Evolutionary conservation across 1,140 invertebrate genomes (phyloP).

Genomic region (Uloborus diversus): DNA sequence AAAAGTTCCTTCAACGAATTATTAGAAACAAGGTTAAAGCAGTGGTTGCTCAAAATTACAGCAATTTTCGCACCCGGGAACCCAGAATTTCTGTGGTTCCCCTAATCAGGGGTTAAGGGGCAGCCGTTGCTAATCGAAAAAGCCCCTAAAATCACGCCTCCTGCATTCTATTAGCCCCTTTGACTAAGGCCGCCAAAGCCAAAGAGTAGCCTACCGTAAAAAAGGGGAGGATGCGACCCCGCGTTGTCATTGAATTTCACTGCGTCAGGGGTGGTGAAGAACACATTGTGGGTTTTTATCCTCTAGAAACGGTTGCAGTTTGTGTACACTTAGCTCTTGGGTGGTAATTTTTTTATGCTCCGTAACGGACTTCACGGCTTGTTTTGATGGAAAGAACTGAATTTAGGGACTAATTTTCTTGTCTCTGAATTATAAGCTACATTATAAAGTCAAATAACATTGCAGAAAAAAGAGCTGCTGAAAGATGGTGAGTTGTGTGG

Average conservation of each 20-base stretch:
- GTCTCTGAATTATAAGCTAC: no score
- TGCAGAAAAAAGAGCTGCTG: no score
- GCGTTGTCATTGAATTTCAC: conserved; percentile 23
- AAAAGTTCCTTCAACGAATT: no score
- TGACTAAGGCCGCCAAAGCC: not conserved
- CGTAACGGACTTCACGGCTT: no score
- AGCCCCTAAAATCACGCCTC: conserved; percentile 22
- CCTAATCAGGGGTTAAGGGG: conserved; percentile 38
- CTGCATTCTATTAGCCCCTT: conserved; percentile 37
- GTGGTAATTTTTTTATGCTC: conserved; percentile 30
- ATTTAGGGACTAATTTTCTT: no score
- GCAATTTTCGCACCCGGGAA: conserved; percentile 37
- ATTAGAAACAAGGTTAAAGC: not conserved
- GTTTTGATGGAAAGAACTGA: no score
- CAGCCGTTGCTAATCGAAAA: conserved; percentile 5
- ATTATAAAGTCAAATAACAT: no score
- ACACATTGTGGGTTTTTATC: no score
- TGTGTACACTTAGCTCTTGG: conserved; percentile 32
- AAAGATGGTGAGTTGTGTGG: no score
- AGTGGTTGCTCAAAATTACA: conserved; percentile 22
- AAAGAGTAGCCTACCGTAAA: no score
- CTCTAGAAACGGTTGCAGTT: not conserved
- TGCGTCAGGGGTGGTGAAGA: not conserved
- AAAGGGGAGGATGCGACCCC: not conserved
- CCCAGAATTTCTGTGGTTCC: not conserved